phyloP scores from a whole-genome alignment of 1,140 invertebrate genomes.

The Papilio aristodemus region DNA sequence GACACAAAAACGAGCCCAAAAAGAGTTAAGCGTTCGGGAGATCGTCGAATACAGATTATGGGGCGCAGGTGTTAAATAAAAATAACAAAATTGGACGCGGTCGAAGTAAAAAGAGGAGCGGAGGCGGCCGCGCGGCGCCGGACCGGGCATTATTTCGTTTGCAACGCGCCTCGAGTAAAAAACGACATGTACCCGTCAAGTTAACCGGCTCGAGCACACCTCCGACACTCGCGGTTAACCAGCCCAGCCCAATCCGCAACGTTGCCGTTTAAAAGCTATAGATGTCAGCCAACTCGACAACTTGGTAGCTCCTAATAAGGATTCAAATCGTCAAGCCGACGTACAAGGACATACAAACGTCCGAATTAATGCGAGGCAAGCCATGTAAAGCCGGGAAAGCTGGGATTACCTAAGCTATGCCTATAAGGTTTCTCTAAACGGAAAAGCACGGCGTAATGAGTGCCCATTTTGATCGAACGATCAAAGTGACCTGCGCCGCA shows the following conservation, averaged over 20 bases:
- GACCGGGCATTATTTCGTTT: conserved; percentile 70
- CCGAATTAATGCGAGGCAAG: conserved; percentile 15
- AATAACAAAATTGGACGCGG: conserved; percentile 76
- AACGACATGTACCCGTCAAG: conserved; percentile 61
- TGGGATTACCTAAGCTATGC: conserved; percentile 7
- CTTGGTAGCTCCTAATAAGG: conserved; percentile 12
- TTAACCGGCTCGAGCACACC: conserved; percentile 56
- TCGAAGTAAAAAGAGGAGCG: conserved; percentile 71
- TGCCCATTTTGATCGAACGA: conserved; percentile 18
- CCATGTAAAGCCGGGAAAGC: conserved; percentile 27
- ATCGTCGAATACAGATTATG: conserved; percentile 78
- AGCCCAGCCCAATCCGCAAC: conserved; percentile 50
- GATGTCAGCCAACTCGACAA: conserved; percentile 38
- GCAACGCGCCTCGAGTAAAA: conserved; percentile 65
- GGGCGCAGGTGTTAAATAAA: conserved; percentile 79
- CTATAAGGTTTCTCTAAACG: conserved; percentile 6
- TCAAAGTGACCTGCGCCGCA: conserved; percentile 46
- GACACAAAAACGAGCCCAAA: conserved; percentile 67
- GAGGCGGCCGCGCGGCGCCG: conserved; percentile 71
- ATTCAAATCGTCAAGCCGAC: conserved; percentile 13
- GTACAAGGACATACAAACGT: conserved; percentile 13
- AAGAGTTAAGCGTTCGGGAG: conserved; percentile 78
- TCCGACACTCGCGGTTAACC: conserved; percentile 55
- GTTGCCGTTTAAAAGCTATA: conserved; percentile 55
- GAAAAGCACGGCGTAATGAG: conserved; percentile 2